Conservation (phyloP, 2,797 vertebrate species). For the Otus scops region DNA sequence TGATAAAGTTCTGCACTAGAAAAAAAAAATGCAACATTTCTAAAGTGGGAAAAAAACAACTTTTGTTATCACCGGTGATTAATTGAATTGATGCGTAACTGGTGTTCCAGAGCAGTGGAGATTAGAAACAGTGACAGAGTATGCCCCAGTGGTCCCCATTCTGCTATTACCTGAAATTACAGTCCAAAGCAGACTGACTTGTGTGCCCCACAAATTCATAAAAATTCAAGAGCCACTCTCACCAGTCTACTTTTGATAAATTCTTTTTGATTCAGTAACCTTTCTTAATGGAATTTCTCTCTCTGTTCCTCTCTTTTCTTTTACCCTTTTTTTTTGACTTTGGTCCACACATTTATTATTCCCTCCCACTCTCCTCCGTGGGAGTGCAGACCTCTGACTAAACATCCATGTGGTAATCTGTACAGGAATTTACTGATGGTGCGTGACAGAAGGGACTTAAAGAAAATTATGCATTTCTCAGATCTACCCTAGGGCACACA, state of each 20-base stretch:
- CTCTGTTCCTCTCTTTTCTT: constrained; percentile 50
- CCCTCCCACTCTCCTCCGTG: not conserved
- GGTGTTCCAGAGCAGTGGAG: constrained; percentile 3
- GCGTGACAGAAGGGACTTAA: constrained; percentile 69
- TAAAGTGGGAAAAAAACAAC: constrained; percentile 33
- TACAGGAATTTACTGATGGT: constrained; percentile 65
- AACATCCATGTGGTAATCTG: constrained; percentile 67
- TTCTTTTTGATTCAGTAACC: constrained; percentile 75
- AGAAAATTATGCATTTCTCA: constrained; percentile 74
- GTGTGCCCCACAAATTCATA: constrained; percentile 23
- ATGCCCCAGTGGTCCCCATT: constrained; percentile 22
- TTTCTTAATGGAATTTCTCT: constrained; percentile 72
- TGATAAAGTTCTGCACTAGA: constrained; percentile 17
- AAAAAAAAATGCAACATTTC: not conserved
- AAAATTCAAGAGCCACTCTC: constrained; percentile 61
- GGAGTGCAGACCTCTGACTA: constrained; percentile 60
- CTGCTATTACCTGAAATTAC: constrained; percentile 55
- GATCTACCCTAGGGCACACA: constrained; percentile 75
- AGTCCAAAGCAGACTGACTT: constrained; percentile 46
- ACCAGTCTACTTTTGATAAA: constrained; percentile 66
- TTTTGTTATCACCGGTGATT: constrained; percentile 53
- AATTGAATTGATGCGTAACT: constrained; percentile 41
- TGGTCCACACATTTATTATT: constrained; percentile 47
- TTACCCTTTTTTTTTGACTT: constrained; percentile 33
- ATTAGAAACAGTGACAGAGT: constrained; percentile 42